phyloP scores from a whole-genome alignment of 1,140 invertebrate genomes.

The Habropoda laboriosa region DNA sequence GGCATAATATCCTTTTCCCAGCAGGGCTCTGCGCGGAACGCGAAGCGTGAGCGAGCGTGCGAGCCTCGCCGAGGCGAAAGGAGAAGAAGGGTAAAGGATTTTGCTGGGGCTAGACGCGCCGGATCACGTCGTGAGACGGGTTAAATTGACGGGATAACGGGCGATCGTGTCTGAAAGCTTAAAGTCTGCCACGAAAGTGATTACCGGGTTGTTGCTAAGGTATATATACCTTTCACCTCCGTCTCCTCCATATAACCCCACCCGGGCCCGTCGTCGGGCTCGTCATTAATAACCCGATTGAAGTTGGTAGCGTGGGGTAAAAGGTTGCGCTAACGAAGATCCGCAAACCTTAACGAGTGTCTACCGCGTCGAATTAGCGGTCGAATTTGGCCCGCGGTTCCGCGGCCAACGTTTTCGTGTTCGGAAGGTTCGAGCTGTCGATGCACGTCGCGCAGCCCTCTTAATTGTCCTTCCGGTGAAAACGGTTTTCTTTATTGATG shows the following conservation, averaged over 20 bases:
- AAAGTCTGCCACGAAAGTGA: conserved; percentile 66
- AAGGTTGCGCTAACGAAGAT: conserved; percentile 63
- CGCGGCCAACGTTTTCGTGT: too few species aligned
- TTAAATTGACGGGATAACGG: conserved; percentile 66
- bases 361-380: conserved; percentile 48
- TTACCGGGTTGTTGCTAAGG: conserved; percentile 52
- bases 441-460: background rate
- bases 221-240: background rate
- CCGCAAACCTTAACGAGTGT: conserved; percentile 56
- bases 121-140: conserved; percentile 58
- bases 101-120: conserved; percentile 25
- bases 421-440: background rate
- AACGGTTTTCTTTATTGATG: background rate
- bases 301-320: conserved; percentile 52
- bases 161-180: conserved; percentile 65
- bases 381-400: conserved; percentile 26
- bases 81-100: conserved; percentile 36
- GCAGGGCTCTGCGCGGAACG: background rate
- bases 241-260: background rate
- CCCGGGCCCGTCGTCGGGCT: background rate
- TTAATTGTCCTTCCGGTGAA: conserved; percentile 17
- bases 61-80: background rate
- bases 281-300: conserved; percentile 65
- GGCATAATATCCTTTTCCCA: conserved; percentile 24
- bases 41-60: background rate